Evolutionary conservation across 2,797 vertebrate species (phyloP).

Genomic region (Manis javanica): DNA sequence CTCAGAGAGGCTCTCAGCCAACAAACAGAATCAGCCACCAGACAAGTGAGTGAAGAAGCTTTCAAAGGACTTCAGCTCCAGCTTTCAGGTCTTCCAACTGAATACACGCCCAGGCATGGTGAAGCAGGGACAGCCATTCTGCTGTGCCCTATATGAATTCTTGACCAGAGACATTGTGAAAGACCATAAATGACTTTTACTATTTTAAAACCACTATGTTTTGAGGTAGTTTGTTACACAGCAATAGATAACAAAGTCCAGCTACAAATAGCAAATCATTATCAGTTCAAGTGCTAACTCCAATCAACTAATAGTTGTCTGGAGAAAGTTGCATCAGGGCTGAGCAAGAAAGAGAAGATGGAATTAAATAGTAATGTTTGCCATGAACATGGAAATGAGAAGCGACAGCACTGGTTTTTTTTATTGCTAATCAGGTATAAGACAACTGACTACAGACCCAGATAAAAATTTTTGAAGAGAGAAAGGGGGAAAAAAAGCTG

Average conservation of each 20-base stretch:
- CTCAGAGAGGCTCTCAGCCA: not conserved
- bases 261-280: not conserved
- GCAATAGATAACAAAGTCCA: not conserved
- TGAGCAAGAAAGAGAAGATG: not conserved
- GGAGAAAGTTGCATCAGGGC: not conserved
- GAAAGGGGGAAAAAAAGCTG: not conserved
- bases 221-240: not conserved
- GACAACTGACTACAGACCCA: not conserved
- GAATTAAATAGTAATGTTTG: not conserved
- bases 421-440: not conserved
- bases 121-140: not conserved
- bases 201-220: not conserved
- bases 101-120: not conserved
- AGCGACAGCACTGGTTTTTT: not conserved
- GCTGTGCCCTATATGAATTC: not conserved
- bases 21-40: not conserved
- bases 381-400: not conserved
- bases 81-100: not conserved
- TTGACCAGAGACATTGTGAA: not conserved
- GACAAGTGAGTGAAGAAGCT: not conserved
- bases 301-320: not conserved
- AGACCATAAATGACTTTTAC: not conserved
- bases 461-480: not conserved
- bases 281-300: not conserved
- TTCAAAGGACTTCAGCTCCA: not conserved